phyloP scores from a whole-genome alignment of 2,113 vertebrate species.

The Gila orcuttii region DNA sequence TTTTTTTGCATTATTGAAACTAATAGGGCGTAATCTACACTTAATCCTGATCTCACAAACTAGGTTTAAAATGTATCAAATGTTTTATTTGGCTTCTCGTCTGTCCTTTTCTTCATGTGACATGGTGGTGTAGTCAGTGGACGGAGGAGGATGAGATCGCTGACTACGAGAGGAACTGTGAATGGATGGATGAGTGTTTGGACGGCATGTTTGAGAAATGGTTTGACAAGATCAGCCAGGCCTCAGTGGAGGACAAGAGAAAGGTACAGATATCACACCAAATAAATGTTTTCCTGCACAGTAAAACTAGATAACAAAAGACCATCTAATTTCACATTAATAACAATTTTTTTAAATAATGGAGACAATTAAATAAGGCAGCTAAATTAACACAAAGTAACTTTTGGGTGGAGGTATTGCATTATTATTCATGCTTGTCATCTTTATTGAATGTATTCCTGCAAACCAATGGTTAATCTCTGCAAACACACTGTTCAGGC shows the following conservation, averaged over 20 bases:
- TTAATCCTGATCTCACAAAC: background rate
- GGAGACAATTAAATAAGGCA: background rate
- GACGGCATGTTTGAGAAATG: conserved; percentile 96
- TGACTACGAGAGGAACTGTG: conserved; percentile 93
- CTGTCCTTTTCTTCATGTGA: background rate
- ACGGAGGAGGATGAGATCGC: conserved; percentile 95
- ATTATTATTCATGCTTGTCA: background rate
- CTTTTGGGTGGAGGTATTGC: background rate
- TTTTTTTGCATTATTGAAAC: background rate
- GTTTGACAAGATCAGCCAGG: conserved; percentile 95
- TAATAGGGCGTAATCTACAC: background rate
- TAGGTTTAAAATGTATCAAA: background rate
- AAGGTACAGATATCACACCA: conserved; percentile 78
- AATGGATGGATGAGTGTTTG: conserved; percentile 98
- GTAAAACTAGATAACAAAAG: background rate
- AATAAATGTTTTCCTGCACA: background rate
- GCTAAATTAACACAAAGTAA: background rate
- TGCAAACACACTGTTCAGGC: conserved; percentile 1
- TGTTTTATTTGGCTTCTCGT: background rate
- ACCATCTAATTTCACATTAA: background rate
- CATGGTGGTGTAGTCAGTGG: conserved; percentile 83
- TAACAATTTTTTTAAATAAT: background rate
- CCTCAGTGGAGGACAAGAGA: conserved; percentile 87
- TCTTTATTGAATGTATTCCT: background rate
- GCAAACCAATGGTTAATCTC: conserved; percentile 5